Evolutionary conservation across 2,888 invertebrate genomes (phyloP).

Genomic region (Pristionchus japonicus): DNA sequence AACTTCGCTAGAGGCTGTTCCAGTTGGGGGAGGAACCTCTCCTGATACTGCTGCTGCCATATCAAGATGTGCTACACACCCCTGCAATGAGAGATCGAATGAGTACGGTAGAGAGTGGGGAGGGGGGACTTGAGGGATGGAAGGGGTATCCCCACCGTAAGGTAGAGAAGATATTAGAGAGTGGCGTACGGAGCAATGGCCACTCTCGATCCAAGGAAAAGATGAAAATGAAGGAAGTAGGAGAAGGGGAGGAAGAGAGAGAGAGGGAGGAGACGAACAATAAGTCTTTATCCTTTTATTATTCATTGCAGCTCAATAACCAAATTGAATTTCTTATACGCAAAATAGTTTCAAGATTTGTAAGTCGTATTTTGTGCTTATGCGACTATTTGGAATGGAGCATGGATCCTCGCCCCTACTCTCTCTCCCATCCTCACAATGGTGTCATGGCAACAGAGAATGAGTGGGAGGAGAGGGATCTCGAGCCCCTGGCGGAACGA

Average conservation of each 20-base stretch:
- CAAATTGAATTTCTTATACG: neutral
- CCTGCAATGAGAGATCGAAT: neutral
- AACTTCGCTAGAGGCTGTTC: neutral
- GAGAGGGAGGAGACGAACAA: neutral
- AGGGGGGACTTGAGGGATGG: neutral
- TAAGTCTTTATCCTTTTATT: neutral
- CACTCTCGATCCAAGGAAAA: neutral
- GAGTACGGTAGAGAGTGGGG: neutral
- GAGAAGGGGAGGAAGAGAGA: neutral
- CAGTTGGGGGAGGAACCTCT: neutral
- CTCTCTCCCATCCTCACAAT: conserved; percentile 7
- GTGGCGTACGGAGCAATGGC: neutral
- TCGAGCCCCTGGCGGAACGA: neutral
- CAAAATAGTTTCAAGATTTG: neutral
- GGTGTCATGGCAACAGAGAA: conserved; percentile 35
- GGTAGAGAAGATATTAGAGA: conserved; percentile 38
- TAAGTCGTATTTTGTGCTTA: neutral
- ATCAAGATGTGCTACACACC: neutral
- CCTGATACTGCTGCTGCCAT: neutral
- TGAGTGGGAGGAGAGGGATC: neutral
- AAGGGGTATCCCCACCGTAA: neutral
- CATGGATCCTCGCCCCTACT: neutral
- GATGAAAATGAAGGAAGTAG: conserved; percentile 21
- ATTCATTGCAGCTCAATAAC: neutral
- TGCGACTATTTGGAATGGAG: neutral